Evolutionary conservation across 2,113 vertebrate species (phyloP).

Genomic region (Talpa occidentalis): DNA sequence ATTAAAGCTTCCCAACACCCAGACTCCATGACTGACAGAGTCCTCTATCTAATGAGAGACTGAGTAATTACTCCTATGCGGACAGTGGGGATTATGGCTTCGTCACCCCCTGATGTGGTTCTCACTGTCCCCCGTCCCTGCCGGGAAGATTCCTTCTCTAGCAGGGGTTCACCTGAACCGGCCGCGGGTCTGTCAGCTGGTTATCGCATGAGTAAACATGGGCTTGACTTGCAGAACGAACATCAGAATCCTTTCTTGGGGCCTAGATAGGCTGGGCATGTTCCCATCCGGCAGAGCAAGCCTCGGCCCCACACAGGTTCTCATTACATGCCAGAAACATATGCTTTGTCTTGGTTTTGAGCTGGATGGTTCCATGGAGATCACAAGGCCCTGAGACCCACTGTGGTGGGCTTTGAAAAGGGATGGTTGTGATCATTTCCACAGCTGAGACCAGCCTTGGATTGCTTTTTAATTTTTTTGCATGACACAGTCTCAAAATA

Average conservation of each 20-base stretch:
- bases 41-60: not conserved
- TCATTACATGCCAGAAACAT: not conserved
- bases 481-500: not conserved
- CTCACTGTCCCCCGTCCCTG: not conserved
- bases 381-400: not conserved
- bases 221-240: not conserved
- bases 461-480: not conserved
- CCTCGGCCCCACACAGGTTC: not conserved
- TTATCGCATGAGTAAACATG: not conserved
- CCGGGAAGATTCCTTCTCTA: not conserved
- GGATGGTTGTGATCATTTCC: not conserved
- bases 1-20: not conserved
- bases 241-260: not conserved
- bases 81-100: not conserved
- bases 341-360: not conserved
- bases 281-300: not conserved
- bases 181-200: not conserved
- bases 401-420: not conserved
- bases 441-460: not conserved
- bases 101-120: not conserved
- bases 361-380: not conserved
- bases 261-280: not conserved
- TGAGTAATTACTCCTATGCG: not conserved
- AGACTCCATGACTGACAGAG: not conserved
- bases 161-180: not conserved